Conservation (phyloP, 2,113 vertebrate genomes). For the Rhea americana region DNA sequence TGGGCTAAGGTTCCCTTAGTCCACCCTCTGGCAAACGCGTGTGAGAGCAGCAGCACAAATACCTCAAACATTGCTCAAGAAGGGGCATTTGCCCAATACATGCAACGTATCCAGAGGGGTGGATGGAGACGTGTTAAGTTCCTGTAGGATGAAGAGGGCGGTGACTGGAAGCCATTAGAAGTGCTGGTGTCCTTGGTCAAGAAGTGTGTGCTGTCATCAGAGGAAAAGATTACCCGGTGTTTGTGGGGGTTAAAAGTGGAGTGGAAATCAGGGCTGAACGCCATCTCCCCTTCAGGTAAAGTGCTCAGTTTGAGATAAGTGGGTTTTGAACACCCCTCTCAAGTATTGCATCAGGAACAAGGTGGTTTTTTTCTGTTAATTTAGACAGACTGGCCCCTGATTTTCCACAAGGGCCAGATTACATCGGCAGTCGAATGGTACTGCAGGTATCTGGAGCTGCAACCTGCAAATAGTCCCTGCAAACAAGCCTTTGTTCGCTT, state of each 20-base stretch:
- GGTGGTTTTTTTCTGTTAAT: neutral
- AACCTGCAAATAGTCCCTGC: neutral
- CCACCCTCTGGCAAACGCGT: neutral
- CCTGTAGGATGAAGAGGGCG: neutral
- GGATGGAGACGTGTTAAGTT: neutral
- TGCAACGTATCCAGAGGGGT: neutral
- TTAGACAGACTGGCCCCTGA: neutral
- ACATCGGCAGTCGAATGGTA: neutral
- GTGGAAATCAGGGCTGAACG: neutral
- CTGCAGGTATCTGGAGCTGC: neutral
- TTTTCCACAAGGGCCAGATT: neutral
- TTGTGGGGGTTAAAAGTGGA: neutral
- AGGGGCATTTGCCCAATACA: neutral
- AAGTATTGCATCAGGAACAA: neutral
- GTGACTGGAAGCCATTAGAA: neutral
- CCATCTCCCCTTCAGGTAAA: neutral
- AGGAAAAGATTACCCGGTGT: neutral
- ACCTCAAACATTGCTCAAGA: neutral
- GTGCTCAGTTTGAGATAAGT: neutral
- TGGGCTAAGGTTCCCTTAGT: neutral
- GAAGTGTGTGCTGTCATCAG: neutral
- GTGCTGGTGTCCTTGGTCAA: neutral
- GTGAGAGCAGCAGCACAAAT: accelerated
- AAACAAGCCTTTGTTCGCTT: neutral
- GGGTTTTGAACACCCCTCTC: neutral